Percentiles rank a stretch among this genome's conserved stretches.
Conservation (phyloP, 2,888 invertebrate genomes). For the Arenicola marina region DNA sequence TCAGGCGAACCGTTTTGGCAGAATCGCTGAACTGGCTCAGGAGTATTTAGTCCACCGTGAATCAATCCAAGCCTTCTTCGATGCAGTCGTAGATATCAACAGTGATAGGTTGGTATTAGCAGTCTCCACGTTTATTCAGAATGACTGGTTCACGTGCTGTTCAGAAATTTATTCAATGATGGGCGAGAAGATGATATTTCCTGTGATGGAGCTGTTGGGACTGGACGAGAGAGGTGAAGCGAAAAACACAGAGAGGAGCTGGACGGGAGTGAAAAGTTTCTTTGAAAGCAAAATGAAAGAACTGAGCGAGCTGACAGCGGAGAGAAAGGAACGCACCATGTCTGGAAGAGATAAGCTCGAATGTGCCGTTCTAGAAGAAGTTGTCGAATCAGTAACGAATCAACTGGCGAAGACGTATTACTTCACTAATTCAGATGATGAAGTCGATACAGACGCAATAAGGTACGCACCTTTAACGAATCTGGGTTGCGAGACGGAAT, state of each 20-base stretch:
- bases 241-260: neutral
- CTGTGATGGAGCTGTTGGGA: constrained; percentile 2
- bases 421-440: neutral
- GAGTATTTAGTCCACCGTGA: neutral
- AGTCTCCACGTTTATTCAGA: constrained; percentile 1
- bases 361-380: neutral
- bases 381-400: neutral
- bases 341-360: neutral
- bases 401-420: neutral
- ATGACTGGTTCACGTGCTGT: constrained; percentile 6
- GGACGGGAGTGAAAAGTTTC: neutral
- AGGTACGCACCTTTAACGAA: neutral
- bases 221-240: neutral
- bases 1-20: neutral
- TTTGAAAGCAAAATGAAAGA: neutral
- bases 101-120: neutral
- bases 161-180: neutral
- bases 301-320: neutral
- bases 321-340: neutral
- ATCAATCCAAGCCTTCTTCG: neutral
- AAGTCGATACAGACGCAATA: neutral
- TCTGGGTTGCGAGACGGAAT: neutral
- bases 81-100: constrained; percentile 1
- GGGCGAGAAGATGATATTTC: neutral
- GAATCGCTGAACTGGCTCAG: neutral